phyloP scores from a whole-genome alignment of 2,888 invertebrate species.

The Dromius quadrimaculatus region DNA sequence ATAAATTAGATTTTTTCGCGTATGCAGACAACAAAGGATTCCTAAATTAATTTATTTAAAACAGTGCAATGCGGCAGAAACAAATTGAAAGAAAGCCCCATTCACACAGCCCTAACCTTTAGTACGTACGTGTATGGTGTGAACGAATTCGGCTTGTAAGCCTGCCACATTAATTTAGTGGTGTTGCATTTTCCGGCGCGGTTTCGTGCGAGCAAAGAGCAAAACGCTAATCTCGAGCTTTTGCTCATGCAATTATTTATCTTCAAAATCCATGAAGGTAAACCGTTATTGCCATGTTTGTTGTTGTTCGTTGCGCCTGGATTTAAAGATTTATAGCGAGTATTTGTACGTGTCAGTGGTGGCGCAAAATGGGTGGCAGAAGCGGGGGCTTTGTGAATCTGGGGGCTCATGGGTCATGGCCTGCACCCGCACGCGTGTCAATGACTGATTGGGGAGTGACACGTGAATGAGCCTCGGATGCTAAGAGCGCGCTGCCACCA shows the following conservation, averaged over 20 bases:
- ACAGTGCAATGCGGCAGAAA: too few relatives aligned
- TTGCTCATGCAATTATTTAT: constrained; percentile 56
- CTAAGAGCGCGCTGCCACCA: constrained; percentile 6
- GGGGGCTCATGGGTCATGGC: constrained; percentile 38
- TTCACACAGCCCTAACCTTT: too few relatives aligned
- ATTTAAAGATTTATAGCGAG: constrained; percentile 55
- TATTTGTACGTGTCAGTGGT: constrained; percentile 57
- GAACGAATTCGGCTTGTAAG: constrained; percentile 15
- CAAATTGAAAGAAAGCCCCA: too few relatives aligned
- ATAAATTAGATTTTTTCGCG: too few relatives aligned
- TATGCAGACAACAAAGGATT: too few relatives aligned
- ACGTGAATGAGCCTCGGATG: constrained; percentile 48
- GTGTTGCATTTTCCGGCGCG: constrained; percentile 26
- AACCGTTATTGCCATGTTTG: constrained; percentile 49
- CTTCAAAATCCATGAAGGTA: constrained; percentile 56
- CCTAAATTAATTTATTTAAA: too few relatives aligned
- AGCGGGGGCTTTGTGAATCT: constrained; percentile 37
- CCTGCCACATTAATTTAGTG: constrained; percentile 22
- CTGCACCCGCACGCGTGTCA: constrained; percentile 46
- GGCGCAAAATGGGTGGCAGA: constrained; percentile 42
- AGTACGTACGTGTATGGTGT: too few relatives aligned
- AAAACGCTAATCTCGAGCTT: constrained; percentile 45
- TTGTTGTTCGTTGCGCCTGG: constrained; percentile 51
- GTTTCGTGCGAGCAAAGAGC: constrained; percentile 34
- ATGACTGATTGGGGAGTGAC: constrained; percentile 56